A percentile compares a stretch with the other conserved stretches of the same genome.
Conservation (phyloP, 2,797 vertebrate species). For the Chelonia mydas region DNA sequence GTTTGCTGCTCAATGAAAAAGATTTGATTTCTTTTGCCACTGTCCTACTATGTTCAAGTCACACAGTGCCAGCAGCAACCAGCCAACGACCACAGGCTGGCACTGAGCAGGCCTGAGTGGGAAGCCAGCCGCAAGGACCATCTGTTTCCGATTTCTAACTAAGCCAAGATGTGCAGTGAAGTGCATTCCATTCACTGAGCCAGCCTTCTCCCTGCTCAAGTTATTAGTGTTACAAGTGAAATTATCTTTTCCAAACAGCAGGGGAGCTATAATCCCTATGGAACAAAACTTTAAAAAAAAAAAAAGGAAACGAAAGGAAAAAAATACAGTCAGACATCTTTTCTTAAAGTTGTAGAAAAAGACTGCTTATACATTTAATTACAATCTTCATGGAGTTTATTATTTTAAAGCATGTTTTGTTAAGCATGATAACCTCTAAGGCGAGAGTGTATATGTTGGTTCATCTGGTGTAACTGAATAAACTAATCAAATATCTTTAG, state of each 20-base stretch:
- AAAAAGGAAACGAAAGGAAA: background rate
- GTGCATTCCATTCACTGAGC: conserved; percentile 83
- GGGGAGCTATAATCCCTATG: conserved; percentile 87
- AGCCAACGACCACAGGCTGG: conserved; percentile 90
- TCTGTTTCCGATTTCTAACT: conserved; percentile 90
- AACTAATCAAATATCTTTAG: conserved; percentile 67
- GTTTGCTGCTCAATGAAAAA: conserved; percentile 87
- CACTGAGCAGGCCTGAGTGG: conserved; percentile 86
- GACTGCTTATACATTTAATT: conserved; percentile 77
- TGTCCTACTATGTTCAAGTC: conserved; percentile 89
- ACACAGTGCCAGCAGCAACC: conserved; percentile 90
- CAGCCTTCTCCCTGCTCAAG: conserved; percentile 84
- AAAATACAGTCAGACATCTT: conserved; percentile 59
- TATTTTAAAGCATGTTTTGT: conserved; percentile 76
- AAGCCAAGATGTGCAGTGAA: conserved; percentile 91
- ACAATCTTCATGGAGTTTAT: conserved; percentile 70
- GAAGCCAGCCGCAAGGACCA: conserved; percentile 92
- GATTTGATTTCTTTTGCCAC: conserved; percentile 89
- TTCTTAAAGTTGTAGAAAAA: conserved; percentile 74
- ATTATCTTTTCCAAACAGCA: conserved; percentile 87
- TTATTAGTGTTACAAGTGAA: conserved; percentile 89
- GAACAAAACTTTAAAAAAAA: conserved; percentile 73
- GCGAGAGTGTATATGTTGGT: conserved; percentile 9
- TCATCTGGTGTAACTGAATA: conserved; percentile 65
- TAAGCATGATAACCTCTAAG: conserved; percentile 71